Evolutionary conservation across 2,888 invertebrate species (phyloP).

Genomic region (Diarsia mendica): DNA sequence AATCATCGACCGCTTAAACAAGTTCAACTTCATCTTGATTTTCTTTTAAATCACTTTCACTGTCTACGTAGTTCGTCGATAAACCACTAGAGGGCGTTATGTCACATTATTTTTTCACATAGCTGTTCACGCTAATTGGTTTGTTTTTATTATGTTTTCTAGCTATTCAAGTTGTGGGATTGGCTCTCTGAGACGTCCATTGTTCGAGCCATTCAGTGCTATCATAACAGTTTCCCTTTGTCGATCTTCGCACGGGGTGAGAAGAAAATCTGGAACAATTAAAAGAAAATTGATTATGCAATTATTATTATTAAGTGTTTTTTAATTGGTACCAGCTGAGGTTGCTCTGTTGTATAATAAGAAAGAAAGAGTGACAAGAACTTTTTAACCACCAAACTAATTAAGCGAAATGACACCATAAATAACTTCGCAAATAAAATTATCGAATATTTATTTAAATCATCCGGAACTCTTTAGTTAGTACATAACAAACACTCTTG

Average conservation of each 20-base stretch:
- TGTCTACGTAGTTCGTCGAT: slow-evolving; percentile 70
- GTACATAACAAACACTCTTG: not conserved
- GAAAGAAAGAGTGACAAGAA: not conserved
- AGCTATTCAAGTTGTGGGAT: slow-evolving; percentile 76
- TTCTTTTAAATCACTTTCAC: slow-evolving; percentile 73
- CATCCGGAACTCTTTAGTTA: not conserved
- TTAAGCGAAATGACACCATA: not conserved
- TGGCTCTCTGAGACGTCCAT: slow-evolving; percentile 72
- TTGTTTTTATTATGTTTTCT: slow-evolving; percentile 79
- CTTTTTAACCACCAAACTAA: slow-evolving; percentile 6
- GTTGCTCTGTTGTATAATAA: slow-evolving; percentile 28
- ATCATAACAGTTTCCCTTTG: slow-evolving; percentile 70
- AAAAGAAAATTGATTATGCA: slow-evolving; percentile 68
- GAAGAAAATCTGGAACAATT: slow-evolving; percentile 84
- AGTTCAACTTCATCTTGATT: slow-evolving; percentile 90
- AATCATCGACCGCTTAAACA: slow-evolving; percentile 94
- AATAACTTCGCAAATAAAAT: not conserved
- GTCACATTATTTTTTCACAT: slow-evolving; percentile 79
- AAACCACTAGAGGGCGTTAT: slow-evolving; percentile 82
- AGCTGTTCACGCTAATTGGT: slow-evolving; percentile 59
- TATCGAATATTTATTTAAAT: slow-evolving; percentile 3
- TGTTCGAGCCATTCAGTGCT: slow-evolving; percentile 70
- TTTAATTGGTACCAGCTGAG: slow-evolving; percentile 28
- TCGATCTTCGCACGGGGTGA: slow-evolving; percentile 73
- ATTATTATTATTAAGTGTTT: slow-evolving; percentile 31